Evolutionary conservation across 2,797 vertebrate species (phyloP).

Genomic region (Phalloptychus januarius): DNA sequence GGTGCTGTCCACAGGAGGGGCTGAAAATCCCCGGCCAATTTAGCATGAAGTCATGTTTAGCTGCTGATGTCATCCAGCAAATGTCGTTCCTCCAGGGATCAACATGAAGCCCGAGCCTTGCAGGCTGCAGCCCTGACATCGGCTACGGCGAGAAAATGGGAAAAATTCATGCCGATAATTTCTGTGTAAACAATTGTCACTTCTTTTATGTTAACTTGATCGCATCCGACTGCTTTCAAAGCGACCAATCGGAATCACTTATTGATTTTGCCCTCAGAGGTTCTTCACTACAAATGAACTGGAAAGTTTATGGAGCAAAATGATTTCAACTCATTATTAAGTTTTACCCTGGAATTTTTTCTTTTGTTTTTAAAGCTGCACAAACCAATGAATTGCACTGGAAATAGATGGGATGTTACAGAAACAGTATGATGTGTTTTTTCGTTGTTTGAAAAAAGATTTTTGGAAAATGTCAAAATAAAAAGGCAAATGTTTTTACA

Average conservation of each 20-base stretch:
- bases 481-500: not conserved
- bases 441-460: not conserved
- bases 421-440: not conserved
- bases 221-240: not conserved
- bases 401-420: not conserved
- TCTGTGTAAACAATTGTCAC: not conserved
- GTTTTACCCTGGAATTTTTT: not conserved
- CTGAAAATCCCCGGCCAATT: slow-evolving; percentile 49
- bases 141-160: not conserved
- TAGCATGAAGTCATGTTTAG: slow-evolving; percentile 49
- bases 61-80: not conserved
- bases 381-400: not conserved
- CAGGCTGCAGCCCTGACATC: not conserved
- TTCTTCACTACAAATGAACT: not conserved
- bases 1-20: slow-evolving; percentile 32
- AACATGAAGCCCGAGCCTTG: not conserved
- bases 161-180: not conserved
- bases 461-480: not conserved
- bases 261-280: not conserved
- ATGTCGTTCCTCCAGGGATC: not conserved
- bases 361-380: not conserved
- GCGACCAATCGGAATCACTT: not conserved
- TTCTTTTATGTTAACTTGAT: not conserved
- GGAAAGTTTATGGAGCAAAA: no score
- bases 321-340: not conserved